Percentiles rank a stretch among this genome's conserved stretches.
phyloP scores from a whole-genome alignment of 2,888 invertebrate genomes.

The Acrocera orbiculus region DNA sequence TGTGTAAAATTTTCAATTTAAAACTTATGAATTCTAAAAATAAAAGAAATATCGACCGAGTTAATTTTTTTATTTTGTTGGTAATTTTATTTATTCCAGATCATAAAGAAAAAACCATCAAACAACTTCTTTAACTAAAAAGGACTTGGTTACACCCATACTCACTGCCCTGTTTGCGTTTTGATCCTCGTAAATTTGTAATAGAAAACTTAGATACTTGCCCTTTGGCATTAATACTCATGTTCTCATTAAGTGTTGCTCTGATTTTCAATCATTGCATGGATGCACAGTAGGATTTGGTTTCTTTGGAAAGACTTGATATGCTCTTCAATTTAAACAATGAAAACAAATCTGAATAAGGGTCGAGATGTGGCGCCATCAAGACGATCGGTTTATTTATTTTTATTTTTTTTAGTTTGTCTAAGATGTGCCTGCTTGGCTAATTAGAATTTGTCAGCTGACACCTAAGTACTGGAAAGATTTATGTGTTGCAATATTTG shows the following conservation, averaged over 20 bases:
- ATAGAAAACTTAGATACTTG: slow-evolving; percentile 2
- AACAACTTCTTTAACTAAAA: too few relatives aligned
- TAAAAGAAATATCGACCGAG: too few relatives aligned
- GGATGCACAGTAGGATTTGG: not conserved
- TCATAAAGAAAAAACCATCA: too few relatives aligned
- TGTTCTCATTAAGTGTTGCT: not conserved
- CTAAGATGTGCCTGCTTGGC: slow-evolving; percentile 8
- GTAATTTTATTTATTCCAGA: too few relatives aligned
- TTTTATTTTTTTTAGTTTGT: too few relatives aligned
- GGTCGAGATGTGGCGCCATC: slow-evolving; percentile 8
- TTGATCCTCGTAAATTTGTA: slow-evolving; percentile 8
- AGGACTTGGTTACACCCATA: too few relatives aligned
- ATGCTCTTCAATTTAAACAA: too few relatives aligned
- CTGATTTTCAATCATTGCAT: not conserved
- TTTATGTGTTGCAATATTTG: too few relatives aligned
- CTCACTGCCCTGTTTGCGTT: too few relatives aligned
- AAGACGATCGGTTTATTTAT: too few relatives aligned
- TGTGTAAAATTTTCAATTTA: slow-evolving; percentile 10
- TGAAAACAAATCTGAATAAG: slow-evolving; percentile 1
- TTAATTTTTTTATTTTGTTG: too few relatives aligned
- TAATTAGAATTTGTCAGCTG: slow-evolving; percentile 11
- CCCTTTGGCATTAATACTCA: slow-evolving; percentile 5
- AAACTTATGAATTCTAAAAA: not conserved
- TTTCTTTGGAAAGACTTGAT: slow-evolving; percentile 1
- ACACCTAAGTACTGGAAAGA: too few relatives aligned